A percentile compares a stretch with the other conserved stretches of the same genome.
Conservation (phyloP, 2,113 vertebrate species). For the Clarias macrocephalus region DNA sequence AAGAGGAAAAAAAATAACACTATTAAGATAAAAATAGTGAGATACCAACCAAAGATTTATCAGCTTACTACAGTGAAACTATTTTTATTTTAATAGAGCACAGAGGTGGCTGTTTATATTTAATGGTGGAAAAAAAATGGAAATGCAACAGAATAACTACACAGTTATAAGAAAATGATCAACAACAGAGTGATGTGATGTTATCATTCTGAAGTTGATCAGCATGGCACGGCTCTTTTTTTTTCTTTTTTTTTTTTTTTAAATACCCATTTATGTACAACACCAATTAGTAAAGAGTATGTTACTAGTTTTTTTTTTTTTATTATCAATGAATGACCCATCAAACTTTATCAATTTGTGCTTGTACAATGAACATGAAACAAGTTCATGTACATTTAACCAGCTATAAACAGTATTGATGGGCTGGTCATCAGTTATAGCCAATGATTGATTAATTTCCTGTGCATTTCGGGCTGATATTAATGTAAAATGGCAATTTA, state of each 20-base stretch:
- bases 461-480: too few species aligned
- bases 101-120: not conserved
- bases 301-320: too few species aligned
- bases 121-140: not conserved
- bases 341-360: not conserved
- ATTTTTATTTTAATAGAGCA: conserved; percentile 17
- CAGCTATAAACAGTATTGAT: too few species aligned
- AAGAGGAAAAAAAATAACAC: not conserved
- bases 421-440: too few species aligned
- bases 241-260: not conserved
- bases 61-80: not conserved
- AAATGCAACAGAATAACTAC: not conserved
- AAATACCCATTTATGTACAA: not conserved
- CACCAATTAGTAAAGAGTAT: not conserved
- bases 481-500: too few species aligned
- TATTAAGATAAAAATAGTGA: conserved; percentile 26
- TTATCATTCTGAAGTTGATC: not conserved
- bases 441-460: too few species aligned
- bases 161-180: not conserved
- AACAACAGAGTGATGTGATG: not conserved
- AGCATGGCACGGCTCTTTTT: not conserved
- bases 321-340: not conserved
- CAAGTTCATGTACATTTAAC: not conserved
- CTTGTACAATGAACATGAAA: not conserved
- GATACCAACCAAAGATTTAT: conserved; percentile 19